These are phyloP conservation scores for Leptobrachium ailaonicum DNA, from an alignment of 2,113 vertebrate genomes.

Conservation along the genomic window DNA sequence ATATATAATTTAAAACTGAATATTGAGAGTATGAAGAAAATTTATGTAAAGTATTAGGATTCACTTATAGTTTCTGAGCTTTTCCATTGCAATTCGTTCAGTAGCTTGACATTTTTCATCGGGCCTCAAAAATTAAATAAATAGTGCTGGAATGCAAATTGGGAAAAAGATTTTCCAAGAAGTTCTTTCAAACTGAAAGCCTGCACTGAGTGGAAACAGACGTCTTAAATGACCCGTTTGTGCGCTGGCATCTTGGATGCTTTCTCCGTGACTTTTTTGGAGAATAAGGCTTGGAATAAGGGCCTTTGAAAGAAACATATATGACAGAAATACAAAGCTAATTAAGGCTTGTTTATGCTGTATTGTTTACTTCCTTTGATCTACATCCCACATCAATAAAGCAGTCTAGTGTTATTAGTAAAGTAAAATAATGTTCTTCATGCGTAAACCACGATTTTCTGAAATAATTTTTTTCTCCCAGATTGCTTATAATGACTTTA, in stretches of 20 bases:
- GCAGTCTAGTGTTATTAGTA: no score
- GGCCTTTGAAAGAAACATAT: not conserved
- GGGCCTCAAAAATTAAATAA: constrained; percentile 71
- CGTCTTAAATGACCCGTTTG: constrained; percentile 60
- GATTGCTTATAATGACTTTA: no score
- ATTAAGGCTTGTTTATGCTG: not conserved
- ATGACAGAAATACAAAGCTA: not conserved
- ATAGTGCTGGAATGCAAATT: constrained; percentile 70
- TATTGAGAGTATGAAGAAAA: not conserved
- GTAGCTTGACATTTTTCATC: constrained; percentile 66
- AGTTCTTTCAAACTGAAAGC: constrained; percentile 67
- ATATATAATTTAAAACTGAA: no score
- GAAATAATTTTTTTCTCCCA: no score
- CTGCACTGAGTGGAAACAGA: constrained; percentile 73
- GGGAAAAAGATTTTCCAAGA: constrained; percentile 67
- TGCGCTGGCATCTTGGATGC: constrained; percentile 13
- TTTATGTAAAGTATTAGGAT: not conserved
- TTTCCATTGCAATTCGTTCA: constrained; percentile 57
- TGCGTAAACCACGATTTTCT: no score
- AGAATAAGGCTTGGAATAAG: not conserved
- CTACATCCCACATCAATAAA: no score
- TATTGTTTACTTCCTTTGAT: no score
- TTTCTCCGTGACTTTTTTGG: not conserved
- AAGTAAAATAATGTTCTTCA: no score
- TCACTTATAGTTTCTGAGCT: not conserved